Evolutionary conservation across 2,113 vertebrate genomes (phyloP).

Genomic region (Arizona elegans): DNA sequence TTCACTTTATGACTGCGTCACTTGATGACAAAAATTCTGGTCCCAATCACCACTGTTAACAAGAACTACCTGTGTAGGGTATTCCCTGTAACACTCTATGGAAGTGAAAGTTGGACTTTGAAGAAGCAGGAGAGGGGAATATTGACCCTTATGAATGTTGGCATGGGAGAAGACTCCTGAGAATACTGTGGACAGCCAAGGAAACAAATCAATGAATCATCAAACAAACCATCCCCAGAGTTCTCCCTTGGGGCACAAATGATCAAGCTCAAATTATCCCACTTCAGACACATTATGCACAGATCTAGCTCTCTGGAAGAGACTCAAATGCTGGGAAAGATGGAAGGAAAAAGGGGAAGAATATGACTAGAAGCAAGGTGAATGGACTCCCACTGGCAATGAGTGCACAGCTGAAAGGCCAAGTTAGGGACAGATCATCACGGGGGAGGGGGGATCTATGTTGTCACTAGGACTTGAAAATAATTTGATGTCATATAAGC

Average conservation of each 20-base stretch:
- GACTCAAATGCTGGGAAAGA: background rate
- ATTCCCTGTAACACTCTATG: background rate
- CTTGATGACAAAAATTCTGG: background rate
- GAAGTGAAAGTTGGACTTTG: background rate
- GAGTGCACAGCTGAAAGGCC: background rate
- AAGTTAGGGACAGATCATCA: background rate
- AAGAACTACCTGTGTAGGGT: background rate
- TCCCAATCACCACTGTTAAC: background rate
- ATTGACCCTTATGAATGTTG: background rate
- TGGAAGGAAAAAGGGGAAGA: background rate
- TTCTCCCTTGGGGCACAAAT: background rate
- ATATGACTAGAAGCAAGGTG: background rate
- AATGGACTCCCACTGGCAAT: background rate
- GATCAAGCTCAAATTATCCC: background rate
- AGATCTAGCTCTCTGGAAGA: background rate
- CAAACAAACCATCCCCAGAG: background rate
- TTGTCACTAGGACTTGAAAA: background rate
- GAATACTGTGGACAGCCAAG: background rate
- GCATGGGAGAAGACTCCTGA: background rate
- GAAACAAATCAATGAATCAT: background rate
- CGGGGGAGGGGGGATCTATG: background rate
- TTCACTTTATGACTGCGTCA: background rate
- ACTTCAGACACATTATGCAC: background rate
- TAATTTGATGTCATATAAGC: background rate
- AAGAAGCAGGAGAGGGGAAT: background rate